Conservation (phyloP, 2,888 invertebrate species). For the Adineta ricciae region DNA sequence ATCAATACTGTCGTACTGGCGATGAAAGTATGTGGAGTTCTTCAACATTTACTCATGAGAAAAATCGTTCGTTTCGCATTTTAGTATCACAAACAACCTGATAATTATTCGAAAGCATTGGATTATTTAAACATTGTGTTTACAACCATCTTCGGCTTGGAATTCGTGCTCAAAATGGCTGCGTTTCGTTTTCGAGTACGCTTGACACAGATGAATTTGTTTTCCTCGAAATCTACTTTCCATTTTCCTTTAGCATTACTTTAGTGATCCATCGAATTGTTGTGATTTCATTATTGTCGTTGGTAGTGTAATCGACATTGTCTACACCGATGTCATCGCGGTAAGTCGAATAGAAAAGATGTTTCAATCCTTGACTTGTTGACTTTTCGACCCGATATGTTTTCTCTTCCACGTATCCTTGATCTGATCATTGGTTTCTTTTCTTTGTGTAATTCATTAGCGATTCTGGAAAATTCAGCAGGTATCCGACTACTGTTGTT, state of each 20-base stretch:
- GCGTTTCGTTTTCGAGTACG: conserved; percentile 88
- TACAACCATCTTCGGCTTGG: conserved; percentile 90
- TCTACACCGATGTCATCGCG: conserved; percentile 59
- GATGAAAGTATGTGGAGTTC: conserved; percentile 60
- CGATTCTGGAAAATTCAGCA: background rate
- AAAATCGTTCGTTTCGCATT: conserved; percentile 34
- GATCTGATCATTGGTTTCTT: background rate
- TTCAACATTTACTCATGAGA: background rate
- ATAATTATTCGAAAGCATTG: conserved; percentile 69
- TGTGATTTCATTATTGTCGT: conserved; percentile 51
- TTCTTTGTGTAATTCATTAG: background rate
- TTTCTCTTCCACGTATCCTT: background rate
- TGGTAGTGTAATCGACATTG: conserved; percentile 54
- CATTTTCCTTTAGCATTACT: conserved; percentile 46
- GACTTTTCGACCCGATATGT: no score
- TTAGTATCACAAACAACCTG: conserved; percentile 74
- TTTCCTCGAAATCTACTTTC: background rate
- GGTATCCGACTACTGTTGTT: background rate
- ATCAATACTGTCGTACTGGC: conserved; percentile 93
- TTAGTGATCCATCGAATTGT: conserved; percentile 51
- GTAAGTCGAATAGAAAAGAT: background rate
- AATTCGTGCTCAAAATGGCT: conserved; percentile 92
- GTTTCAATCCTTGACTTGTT: no score
- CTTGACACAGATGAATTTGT: conserved; percentile 61
- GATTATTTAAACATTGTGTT: conserved; percentile 94